Evolutionary conservation across 2,888 invertebrate species (phyloP), one percentile per base, ranked within the genome.

Genomic region (Mythimna lalbum): DNA sequence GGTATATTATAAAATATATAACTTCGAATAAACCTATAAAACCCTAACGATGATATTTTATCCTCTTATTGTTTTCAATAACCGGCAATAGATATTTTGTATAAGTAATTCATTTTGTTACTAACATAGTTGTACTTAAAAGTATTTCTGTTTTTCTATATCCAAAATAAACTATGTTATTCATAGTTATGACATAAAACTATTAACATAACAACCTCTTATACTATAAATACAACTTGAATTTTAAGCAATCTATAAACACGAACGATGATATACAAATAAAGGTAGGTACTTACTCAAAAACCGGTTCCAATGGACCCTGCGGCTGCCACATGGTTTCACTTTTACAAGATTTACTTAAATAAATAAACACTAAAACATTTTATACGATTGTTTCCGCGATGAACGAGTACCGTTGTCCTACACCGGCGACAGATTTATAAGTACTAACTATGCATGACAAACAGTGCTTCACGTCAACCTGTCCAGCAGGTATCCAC

Each of bases 241-340:
- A 47, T 27, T 47, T 50, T 6, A 3, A 43, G 36, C 27, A 21
- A 9, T 12, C 7, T 19, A 33, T 33, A 36, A 6, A 57, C 39
- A 36, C n/a, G 53, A 64, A 52, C 10, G 0, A 27, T 14, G 12
- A 6, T 12, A 47, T n/a, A n/a, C n/a, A n/a, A 65, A 62, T 21
- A 61, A 63, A 72, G 69, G 27, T 47, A 72, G 69, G 27, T 47
- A 91, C 92, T 92, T 83, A 93, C 92, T 84, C 74, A 23, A 90
- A 66, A 50, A 92, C 80, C 4, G 73, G 61, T 36, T 88, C 86
- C 55, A 90, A 78, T 76, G 89, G 88, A 66, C 86, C 87, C 33
- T 78, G 69, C 12, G 85, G 79, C 36, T 83, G 84, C 92, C 91
- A 92, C 91, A 91, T 91, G 50, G 61, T 88, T 81, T 21, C 63